Conservation (phyloP, 2,113 vertebrate genomes). For the Oncorhynchus tshawytscha region DNA sequence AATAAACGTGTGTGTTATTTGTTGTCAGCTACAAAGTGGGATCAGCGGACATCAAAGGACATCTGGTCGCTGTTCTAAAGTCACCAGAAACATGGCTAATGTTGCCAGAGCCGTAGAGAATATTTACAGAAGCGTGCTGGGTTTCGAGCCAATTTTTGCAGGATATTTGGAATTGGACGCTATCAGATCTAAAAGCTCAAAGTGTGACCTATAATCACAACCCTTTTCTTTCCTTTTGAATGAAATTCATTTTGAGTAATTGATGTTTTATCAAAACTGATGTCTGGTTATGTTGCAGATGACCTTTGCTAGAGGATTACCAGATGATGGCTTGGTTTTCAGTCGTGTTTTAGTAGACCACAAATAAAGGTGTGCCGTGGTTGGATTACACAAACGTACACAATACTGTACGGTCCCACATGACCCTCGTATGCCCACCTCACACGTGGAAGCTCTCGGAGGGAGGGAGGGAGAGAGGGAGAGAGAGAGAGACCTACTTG, state of each 20-base stretch:
- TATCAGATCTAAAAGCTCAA: conserved; percentile 21
- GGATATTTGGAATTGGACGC: conserved; percentile 21
- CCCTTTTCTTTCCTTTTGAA: not conserved
- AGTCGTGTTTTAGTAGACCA: not conserved
- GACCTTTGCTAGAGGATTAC: not conserved
- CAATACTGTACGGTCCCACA: conserved; percentile 33
- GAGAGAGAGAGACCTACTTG: not conserved
- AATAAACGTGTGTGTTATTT: conserved; percentile 76
- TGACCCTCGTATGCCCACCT: conserved; percentile 44
- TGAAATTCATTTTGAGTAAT: not conserved
- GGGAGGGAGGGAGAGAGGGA: not conserved
- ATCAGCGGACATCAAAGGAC: conserved; percentile 81
- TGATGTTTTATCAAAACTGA: not conserved
- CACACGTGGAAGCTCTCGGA: not conserved
- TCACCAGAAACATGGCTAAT: conserved; percentile 68
- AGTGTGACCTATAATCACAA: conserved; percentile 41
- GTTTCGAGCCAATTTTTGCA: conserved; percentile 57
- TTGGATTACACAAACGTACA: not conserved
- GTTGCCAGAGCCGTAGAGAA: conserved; percentile 57
- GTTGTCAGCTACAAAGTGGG: conserved; percentile 80
- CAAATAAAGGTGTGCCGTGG: not conserved
- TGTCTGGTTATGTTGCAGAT: not conserved
- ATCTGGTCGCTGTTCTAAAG: conserved; percentile 80
- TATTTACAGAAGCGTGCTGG: conserved; percentile 57
- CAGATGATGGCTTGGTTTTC: not conserved